A percentile compares a stretch with the other conserved stretches of the same genome.
These are phyloP conservation scores for Amphipyra tragopoginis DNA, from an alignment of 2,888 invertebrate species.

Conservation along the genomic window DNA sequence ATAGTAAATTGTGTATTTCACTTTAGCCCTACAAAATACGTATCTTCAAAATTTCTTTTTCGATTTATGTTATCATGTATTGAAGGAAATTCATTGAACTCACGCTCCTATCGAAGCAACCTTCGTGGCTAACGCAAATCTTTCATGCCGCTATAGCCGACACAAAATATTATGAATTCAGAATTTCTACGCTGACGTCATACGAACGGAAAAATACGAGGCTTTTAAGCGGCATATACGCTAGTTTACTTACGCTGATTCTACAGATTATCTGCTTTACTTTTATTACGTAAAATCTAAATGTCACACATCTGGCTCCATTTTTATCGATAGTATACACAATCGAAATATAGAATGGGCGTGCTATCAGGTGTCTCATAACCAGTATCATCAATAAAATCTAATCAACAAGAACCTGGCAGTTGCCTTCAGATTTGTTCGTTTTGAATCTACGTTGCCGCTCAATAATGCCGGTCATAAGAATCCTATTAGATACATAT, in stretches of 20 bases:
- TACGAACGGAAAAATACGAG: neutral
- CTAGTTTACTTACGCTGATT: neutral
- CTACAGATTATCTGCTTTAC: neutral
- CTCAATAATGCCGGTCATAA: too few species aligned
- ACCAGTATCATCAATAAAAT: too few species aligned
- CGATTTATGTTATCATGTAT: constrained; percentile 14
- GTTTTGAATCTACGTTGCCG: too few species aligned
- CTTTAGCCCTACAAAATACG: too few species aligned
- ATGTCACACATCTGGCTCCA: neutral
- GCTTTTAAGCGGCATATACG: neutral
- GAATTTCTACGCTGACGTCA: neutral
- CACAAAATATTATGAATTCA: constrained; percentile 11
- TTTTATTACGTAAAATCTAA: neutral
- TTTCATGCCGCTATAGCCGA: constrained; percentile 14
- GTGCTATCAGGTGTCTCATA: too few species aligned
- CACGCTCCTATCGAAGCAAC: constrained; percentile 4
- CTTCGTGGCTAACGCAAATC: constrained; percentile 21
- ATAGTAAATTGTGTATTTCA: too few species aligned
- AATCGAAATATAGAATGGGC: too few species aligned
- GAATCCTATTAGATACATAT: too few species aligned
- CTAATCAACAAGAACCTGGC: too few species aligned
- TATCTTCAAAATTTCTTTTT: neutral
- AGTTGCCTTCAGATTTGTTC: too few species aligned
- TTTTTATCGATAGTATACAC: too few species aligned
- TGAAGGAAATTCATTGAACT: neutral